A percentile compares a stretch with the other conserved stretches of the same genome.
Evolutionary conservation across 1,140 invertebrate species (phyloP).

Genomic region (Penaeus indicus): DNA sequence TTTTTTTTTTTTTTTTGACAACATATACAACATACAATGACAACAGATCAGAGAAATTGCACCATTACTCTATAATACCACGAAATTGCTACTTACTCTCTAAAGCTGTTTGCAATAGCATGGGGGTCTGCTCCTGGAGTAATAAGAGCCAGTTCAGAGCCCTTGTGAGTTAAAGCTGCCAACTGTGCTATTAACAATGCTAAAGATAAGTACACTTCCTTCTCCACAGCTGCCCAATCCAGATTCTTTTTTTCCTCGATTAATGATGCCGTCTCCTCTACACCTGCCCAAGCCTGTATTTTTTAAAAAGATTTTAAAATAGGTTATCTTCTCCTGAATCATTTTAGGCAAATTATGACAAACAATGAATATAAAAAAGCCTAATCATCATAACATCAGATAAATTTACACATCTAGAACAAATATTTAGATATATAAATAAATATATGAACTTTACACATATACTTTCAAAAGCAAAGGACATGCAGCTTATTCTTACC

Average conservation of each 20-base stretch:
- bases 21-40: neutral
- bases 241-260: conserved; percentile 28
- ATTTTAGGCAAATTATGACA: no score
- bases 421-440: no score
- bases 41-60: no score
- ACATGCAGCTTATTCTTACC: neutral
- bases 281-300: conserved; percentile 34
- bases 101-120: conserved; percentile 33
- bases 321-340: no score
- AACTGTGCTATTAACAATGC: conserved; percentile 38
- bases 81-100: conserved; percentile 29
- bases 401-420: no score
- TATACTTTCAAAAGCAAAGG: no score
- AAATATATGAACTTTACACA: no score
- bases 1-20: neutral
- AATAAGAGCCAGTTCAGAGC: conserved; percentile 47
- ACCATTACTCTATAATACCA: no score
- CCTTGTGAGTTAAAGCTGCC: conserved; percentile 44
- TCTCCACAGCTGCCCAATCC: conserved; percentile 21
- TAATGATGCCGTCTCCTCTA: conserved; percentile 41
- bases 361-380: no score
- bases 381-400: no score
- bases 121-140: conserved; percentile 36
- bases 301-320: no score
- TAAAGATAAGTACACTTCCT: conserved; percentile 18